Percentiles rank a stretch among this genome's conserved stretches.
Conservation (phyloP, 1,140 invertebrate species). For the Formica exsecta region DNA sequence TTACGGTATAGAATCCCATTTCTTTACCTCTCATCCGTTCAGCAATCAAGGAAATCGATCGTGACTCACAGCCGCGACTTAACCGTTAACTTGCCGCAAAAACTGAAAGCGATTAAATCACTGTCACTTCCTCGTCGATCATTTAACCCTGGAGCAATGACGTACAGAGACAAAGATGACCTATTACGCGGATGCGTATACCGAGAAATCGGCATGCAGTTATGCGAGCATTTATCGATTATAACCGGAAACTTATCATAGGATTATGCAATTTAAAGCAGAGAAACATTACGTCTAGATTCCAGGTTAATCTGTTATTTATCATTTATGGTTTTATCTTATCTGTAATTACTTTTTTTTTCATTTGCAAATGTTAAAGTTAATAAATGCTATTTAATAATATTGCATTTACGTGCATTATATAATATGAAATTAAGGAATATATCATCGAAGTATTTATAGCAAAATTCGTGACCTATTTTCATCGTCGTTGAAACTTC, state of each 20-base stretch:
- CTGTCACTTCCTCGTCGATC: constrained; percentile 66
- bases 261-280: constrained; percentile 12
- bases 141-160: constrained; percentile 72
- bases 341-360: background rate
- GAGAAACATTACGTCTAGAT: background rate
- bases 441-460: background rate
- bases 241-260: background rate
- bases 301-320: background rate
- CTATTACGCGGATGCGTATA: constrained; percentile 8
- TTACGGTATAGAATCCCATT: background rate
- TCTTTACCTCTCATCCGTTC: background rate
- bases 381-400: constrained; percentile 12
- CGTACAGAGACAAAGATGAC: constrained; percentile 49
- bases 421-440: background rate
- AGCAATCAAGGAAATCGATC: constrained; percentile 23
- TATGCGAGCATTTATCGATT: background rate
- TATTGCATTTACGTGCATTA: background rate
- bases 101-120: constrained; percentile 71
- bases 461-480: background rate
- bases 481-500: background rate
- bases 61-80: constrained; percentile 44
- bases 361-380: background rate
- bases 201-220: constrained; percentile 17
- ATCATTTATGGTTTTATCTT: background rate
- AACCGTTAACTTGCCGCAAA: constrained; percentile 44